Evolutionary conservation across 53 echinoderm and acorn worm species (phyloP).

Genomic region (Patiria pectinifera): DNA sequence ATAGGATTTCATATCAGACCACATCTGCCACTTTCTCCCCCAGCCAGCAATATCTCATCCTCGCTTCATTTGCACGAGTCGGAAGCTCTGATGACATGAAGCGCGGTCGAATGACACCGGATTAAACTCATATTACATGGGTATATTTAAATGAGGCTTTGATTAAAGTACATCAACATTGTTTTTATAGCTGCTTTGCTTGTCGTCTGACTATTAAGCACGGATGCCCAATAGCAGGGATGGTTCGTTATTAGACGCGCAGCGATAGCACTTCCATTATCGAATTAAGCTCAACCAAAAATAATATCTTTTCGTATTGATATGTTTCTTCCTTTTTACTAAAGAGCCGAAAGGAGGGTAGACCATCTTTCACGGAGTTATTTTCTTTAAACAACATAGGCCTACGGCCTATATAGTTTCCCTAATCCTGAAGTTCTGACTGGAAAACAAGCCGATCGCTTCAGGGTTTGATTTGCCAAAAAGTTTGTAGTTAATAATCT

Average conservation of each 20-base stretch:
- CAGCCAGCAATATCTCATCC: background rate
- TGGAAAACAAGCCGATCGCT: too few species aligned
- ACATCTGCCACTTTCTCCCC: background rate
- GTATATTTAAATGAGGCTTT: slow-evolving; percentile 18
- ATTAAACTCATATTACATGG: slow-evolving; percentile 51
- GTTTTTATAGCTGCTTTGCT: background rate
- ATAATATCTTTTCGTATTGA: too few species aligned
- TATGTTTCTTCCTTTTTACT: too few species aligned
- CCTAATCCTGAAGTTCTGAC: too few species aligned
- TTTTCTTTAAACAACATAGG: too few species aligned
- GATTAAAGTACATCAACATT: slow-evolving; percentile 29
- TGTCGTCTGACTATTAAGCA: background rate
- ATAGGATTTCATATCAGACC: background rate
- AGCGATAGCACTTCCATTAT: background rate
- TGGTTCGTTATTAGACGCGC: background rate
- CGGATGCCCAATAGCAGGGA: background rate
- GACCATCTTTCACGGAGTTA: too few species aligned
- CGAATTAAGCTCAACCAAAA: background rate
- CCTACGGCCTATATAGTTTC: too few species aligned
- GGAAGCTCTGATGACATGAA: slow-evolving; percentile 11
- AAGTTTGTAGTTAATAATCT: too few species aligned
- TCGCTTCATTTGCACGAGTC: slow-evolving; percentile 27
- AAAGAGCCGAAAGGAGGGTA: too few species aligned
- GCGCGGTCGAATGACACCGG: slow-evolving; percentile 30
- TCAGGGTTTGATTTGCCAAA: too few species aligned